Percentiles rank a stretch among this genome's conserved stretches.
Conservation (phyloP, 2,888 invertebrate genomes). For the Rhyacophila evoluta region DNA sequence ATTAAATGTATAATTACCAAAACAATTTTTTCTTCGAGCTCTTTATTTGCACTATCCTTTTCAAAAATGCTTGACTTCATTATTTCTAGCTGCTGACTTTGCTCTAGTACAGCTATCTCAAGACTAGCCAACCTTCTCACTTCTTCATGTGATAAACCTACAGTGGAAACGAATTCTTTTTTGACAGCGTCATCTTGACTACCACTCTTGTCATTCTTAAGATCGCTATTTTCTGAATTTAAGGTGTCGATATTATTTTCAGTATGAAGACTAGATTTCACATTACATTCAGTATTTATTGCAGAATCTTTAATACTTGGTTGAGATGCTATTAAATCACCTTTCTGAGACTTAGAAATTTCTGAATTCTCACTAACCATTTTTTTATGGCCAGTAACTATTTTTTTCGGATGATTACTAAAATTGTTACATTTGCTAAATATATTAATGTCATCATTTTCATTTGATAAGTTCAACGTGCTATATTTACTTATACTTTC, state of each 20-base stretch:
- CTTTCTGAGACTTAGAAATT: neutral
- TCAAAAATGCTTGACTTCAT: slow-evolving; percentile 62
- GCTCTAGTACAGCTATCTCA: slow-evolving; percentile 57
- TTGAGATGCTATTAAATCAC: neutral
- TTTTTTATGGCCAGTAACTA: neutral
- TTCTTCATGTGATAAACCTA: neutral
- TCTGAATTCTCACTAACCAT: neutral
- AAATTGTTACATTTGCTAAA: slow-evolving; percentile 47
- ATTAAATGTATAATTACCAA: too few species aligned
- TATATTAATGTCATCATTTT: slow-evolving; percentile 36
- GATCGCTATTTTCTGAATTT: neutral
- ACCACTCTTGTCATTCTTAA: neutral
- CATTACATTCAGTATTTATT: neutral
- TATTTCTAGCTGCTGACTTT: slow-evolving; percentile 62
- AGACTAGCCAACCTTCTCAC: slow-evolving; percentile 5
- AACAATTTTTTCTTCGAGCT: slow-evolving; percentile 68
- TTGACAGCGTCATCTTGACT: neutral
- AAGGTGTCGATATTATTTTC: neutral
- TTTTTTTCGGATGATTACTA: neutral
- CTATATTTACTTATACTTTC: slow-evolving; percentile 50
- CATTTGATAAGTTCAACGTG: slow-evolving; percentile 49
- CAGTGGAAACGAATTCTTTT: neutral
- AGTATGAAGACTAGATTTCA: neutral
- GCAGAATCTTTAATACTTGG: neutral
- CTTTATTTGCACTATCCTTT: slow-evolving; percentile 64